Conservation (phyloP, 2,797 vertebrate genomes). For the Stomatorhinus walkeri region DNA sequence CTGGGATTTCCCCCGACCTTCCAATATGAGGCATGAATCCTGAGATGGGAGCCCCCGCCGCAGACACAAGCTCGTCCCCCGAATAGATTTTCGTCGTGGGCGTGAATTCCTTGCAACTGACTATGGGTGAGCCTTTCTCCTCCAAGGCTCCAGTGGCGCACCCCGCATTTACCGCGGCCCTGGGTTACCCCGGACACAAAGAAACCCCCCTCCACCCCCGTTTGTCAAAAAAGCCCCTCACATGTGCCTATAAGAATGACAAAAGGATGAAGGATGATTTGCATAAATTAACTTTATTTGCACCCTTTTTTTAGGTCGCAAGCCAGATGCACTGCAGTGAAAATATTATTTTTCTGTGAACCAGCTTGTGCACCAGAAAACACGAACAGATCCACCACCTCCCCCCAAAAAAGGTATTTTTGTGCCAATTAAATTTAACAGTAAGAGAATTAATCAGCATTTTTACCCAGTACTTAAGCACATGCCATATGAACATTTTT, state of each 20-base stretch:
- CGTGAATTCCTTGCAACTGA: neutral
- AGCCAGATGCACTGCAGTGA: neutral
- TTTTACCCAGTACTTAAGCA: neutral
- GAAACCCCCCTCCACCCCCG: neutral
- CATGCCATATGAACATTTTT: neutral
- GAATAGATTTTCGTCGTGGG: neutral
- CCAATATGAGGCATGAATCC: neutral
- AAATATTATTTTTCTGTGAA: neutral
- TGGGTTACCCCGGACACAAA: neutral
- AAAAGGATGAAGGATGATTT: neutral
- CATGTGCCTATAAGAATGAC: neutral
- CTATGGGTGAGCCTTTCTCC: neutral
- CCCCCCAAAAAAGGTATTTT: neutral
- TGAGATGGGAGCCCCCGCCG: neutral
- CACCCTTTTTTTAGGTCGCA: neutral
- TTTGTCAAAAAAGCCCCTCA: neutral
- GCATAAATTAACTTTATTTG: conserved; percentile 1
- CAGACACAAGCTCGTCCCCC: neutral
- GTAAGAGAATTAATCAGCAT: neutral
- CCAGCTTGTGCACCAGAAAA: neutral
- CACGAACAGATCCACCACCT: neutral
- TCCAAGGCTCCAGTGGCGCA: neutral
- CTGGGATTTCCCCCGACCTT: neutral
- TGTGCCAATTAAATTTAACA: neutral
- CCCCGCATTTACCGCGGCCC: neutral